Evolutionary conservation across 2,888 invertebrate genomes (phyloP).

Genomic region (Rutpela maculata): DNA sequence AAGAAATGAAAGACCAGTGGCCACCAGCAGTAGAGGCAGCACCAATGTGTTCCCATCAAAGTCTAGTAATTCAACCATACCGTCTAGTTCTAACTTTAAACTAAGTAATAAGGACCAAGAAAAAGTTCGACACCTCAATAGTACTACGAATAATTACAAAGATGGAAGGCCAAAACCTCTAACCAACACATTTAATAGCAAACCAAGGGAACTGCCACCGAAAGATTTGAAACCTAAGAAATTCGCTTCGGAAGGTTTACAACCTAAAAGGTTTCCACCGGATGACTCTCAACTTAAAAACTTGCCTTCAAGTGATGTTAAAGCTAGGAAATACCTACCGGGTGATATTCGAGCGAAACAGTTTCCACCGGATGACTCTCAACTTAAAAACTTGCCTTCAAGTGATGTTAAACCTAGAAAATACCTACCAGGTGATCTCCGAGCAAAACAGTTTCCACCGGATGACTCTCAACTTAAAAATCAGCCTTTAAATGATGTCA

Average conservation of each 20-base stretch:
- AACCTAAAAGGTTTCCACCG: slow-evolving; percentile 69
- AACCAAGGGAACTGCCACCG: slow-evolving; percentile 75
- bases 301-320: background rate
- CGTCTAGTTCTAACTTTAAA: slow-evolving; percentile 14
- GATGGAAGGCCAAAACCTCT: slow-evolving; percentile 24
- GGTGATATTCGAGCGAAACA: slow-evolving; percentile 72
- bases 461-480: slow-evolving; percentile 65
- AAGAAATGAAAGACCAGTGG: background rate
- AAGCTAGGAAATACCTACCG: no score
- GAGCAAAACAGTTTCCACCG: slow-evolving; percentile 75
- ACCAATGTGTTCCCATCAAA: background rate
- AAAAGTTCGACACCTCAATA: background rate
- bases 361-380: slow-evolving; percentile 72
- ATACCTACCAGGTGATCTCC: slow-evolving; percentile 71
- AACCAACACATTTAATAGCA: slow-evolving; percentile 57
- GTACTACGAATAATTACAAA: background rate
- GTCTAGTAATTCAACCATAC: background rate
- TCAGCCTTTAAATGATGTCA: slow-evolving; percentile 70
- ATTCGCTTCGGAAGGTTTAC: slow-evolving; percentile 36
- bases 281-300: slow-evolving; percentile 65
- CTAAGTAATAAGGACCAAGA: slow-evolving; percentile 23
- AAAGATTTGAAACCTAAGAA: slow-evolving; percentile 71
- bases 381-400: slow-evolving; percentile 56
- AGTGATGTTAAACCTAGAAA: no score
- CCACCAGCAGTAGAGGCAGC: background rate